Evolutionary conservation across 2,797 vertebrate genomes (phyloP), one percentile per base, ranked within the genome.

Genomic region (Fringilla coelebs): DNA sequence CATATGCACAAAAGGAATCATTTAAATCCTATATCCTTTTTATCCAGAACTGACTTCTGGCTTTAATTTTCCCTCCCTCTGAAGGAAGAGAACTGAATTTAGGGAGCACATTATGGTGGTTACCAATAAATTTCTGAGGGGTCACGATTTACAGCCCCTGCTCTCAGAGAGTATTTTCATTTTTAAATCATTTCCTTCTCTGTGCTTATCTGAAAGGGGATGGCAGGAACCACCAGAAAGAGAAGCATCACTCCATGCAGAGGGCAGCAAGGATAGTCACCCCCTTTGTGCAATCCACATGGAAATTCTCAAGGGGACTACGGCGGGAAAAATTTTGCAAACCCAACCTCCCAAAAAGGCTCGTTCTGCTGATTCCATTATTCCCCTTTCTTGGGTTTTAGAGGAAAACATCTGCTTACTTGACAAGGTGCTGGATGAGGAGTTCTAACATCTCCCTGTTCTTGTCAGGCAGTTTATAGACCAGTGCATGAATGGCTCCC

Each of bases 401-500:
- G 26, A 76, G 55, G 58, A 75, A 54, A 90, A 66, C 1, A 2
- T 52, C 78, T 94, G 96, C 98, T 98, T 98, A 99, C 99, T 98
- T 98, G 93, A 99, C 98, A 34, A 99, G 97, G 96, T 99, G 99
- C 88, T 98, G 98, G 93, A 99, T 99, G 36, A 99, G 98, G 92
- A 99, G 98, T 95, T 99, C 98, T 95, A 99, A 93, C 99, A 99
- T 99, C 95, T 99, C 98, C 54, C 98, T 98, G 93, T 99, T 99
- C 97, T 98, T 99, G 90, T 99, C 99, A n/a, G 99, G 99, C 7
- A 99, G 98, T 93, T 99, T 99, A 97, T 99, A 99, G 91, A 99
- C 98, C 49, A 99, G 97, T 1, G 98, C 98, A 51, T 99, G 99
- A 96, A 99, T 99, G 92, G 99, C 98, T 96, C 98, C 98, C 72